Conservation (phyloP, 2,113 vertebrate species). For the Larimichthys crocea region DNA sequence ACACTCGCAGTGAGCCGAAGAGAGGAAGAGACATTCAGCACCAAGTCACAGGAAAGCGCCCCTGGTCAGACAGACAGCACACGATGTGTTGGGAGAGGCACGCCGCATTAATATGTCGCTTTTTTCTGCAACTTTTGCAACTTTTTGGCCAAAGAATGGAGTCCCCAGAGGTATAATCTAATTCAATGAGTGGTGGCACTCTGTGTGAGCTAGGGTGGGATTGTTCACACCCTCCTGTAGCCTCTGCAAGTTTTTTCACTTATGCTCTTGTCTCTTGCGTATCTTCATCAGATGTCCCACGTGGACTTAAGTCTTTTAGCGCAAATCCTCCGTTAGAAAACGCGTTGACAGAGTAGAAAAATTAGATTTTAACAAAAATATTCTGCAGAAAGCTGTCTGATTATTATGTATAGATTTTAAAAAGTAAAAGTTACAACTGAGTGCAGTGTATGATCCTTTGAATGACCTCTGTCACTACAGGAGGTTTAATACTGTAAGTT, state of each 20-base stretch:
- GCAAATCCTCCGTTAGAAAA: not conserved
- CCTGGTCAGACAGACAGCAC: slow-evolving; percentile 66
- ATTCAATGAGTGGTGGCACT: not conserved
- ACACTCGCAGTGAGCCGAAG: slow-evolving; percentile 58
- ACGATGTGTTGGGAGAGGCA: slow-evolving; percentile 16
- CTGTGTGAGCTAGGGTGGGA: not conserved
- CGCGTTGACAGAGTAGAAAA: not conserved
- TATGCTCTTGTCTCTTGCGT: not conserved
- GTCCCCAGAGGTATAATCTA: not conserved
- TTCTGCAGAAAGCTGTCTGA: not conserved
- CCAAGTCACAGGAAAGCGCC: slow-evolving; percentile 87
- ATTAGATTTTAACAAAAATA: not conserved
- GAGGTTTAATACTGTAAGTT: slow-evolving; percentile 1
- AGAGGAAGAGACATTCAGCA: slow-evolving; percentile 85
- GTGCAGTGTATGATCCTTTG: not conserved
- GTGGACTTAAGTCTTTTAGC: not conserved
- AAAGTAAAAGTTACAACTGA: not conserved
- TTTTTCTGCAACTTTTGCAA: slow-evolving; percentile 29
- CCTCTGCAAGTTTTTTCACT: slow-evolving; percentile 4
- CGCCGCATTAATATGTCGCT: not conserved
- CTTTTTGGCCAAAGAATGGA: not conserved
- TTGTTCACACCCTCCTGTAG: not conserved
- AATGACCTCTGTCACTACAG: not conserved
- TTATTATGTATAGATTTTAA: not conserved
- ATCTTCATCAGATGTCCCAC: not conserved